Base-by-base conservation (phyloP, 2,113 vertebrate genomes). In the Bungarus multicinctus region DNA sequence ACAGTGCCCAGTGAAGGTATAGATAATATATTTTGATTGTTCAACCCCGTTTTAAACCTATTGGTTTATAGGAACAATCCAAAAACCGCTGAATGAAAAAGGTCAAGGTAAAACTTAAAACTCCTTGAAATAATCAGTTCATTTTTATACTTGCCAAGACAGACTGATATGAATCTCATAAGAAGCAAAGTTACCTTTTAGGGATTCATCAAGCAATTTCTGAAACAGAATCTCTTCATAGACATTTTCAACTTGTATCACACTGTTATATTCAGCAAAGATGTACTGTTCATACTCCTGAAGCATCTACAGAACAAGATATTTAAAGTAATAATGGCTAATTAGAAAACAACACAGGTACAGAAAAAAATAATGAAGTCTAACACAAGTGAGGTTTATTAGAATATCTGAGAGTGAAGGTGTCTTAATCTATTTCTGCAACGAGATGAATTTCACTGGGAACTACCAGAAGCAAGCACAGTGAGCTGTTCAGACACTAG, bases 161-260 rank as follows among this genome's bases (percentile, higher is more conserved):
- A 58, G 14, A 54, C 11, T 10, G 23, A 34, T n/a, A 91, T 11
- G 34, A 52, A 50, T 85, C 52, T 47, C 47, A 50, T 89, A 55
- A 90, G n/a, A 22, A 54, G 57, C 4, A 11, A 89, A 81, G 95
- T 95, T 97, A 99, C 99, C 99, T 98, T 98, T 98, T 90, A 97
- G 95, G 52, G 98, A 96, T 93, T 99, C 99, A 92, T 97, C 96
- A 54, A 98, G 98, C 94, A 99, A 97, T 0, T 87, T 98, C 92
- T 98, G 97, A 94, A 98, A 94, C 5, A 99, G 97, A 97, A 99
- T 97, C 94, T 97, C 98, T 94, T 99, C 99, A 0, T 99, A 99
- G 39, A 99, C 97, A 0, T 99, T 99, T 95, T 99, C 98, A 10
- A 99, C 98, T 1, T 98, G 98, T 94, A 99, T 98, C 95, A 99